These are phyloP conservation scores for Drosophila pseudotalamancana DNA, from an alignment of 2,888 invertebrate genomes.

Conservation along the genomic window DNA sequence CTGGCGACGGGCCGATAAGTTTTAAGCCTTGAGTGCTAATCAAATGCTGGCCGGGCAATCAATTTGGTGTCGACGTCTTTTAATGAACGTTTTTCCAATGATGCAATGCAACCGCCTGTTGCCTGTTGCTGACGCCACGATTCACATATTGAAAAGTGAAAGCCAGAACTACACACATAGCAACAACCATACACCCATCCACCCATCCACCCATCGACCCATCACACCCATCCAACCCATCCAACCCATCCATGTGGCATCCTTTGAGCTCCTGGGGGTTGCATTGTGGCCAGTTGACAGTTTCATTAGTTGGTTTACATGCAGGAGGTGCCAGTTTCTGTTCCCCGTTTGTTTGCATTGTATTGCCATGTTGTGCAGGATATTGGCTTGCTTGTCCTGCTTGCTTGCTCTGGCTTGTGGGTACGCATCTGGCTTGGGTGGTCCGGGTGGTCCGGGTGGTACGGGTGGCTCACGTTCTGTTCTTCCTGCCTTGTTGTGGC, in stretches of 20 bases:
- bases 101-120: slow-evolving; percentile 42
- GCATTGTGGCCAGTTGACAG: slow-evolving; percentile 74
- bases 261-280: slow-evolving; percentile 13
- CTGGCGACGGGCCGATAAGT: slow-evolving; percentile 60
- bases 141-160: slow-evolving; percentile 30
- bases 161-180: slow-evolving; percentile 8
- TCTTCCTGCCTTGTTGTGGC: slow-evolving; percentile 54
- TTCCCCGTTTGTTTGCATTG: slow-evolving; percentile 69
- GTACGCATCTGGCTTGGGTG: too few species aligned
- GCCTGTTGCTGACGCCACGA: slow-evolving; percentile 24
- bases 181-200: background rate
- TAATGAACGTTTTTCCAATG: slow-evolving; percentile 56
- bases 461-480: slow-evolving; percentile 2
- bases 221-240: background rate
- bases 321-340: slow-evolving; percentile 31
- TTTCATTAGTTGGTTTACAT: slow-evolving; percentile 80
- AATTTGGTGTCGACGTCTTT: slow-evolving; percentile 60
- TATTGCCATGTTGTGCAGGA: slow-evolving; percentile 76
- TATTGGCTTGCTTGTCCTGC: slow-evolving; percentile 63
- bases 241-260: background rate
- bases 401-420: background rate
- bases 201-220: background rate
- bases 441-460: background rate
- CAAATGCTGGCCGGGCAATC: slow-evolving; percentile 63
- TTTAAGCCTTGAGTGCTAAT: slow-evolving; percentile 69